Percentiles rank a stretch among this genome's conserved stretches.
Evolutionary conservation across 1,140 invertebrate species (phyloP).

Genomic region (Lepidurus arcticus): DNA sequence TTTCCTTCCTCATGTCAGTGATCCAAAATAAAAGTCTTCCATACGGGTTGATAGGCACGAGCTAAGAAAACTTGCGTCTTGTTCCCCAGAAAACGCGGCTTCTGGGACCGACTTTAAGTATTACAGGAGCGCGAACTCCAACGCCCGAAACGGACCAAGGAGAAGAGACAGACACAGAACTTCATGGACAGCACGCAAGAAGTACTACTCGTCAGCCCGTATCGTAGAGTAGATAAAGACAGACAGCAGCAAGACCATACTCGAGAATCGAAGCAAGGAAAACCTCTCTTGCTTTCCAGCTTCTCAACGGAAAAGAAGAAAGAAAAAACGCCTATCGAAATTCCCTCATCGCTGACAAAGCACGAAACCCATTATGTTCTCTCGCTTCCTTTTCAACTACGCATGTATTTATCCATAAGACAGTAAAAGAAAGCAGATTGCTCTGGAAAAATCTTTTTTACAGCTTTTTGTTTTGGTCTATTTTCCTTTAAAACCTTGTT

Average conservation of each 20-base stretch:
- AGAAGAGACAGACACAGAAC: neutral
- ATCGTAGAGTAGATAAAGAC: neutral
- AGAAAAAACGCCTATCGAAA: neutral
- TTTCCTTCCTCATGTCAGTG: conserved; percentile 5
- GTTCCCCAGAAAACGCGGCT: neutral
- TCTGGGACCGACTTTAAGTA: conserved; percentile 8
- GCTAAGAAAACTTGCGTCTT: conserved; percentile 19
- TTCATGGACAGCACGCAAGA: neutral
- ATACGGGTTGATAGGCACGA: conserved; percentile 13
- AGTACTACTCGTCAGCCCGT: conserved; percentile 1
- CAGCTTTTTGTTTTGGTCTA: too few species aligned
- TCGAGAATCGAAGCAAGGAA: neutral
- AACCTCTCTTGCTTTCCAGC: neutral
- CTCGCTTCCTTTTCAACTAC: neutral
- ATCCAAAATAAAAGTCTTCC: conserved; percentile 16
- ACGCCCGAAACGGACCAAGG: neutral
- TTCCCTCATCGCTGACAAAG: neutral
- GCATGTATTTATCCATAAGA: too few species aligned
- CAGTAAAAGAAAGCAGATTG: too few species aligned
- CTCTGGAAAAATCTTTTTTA: too few species aligned
- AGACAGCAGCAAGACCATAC: neutral
- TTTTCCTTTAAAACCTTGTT: too few species aligned
- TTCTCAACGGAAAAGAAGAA: neutral
- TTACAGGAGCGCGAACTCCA: neutral
- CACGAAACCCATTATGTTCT: neutral